A percentile compares a stretch with the other conserved stretches of the same genome.
Conservation (phyloP, 2,797 vertebrate species). For the Oreonectes daqikongensis region DNA sequence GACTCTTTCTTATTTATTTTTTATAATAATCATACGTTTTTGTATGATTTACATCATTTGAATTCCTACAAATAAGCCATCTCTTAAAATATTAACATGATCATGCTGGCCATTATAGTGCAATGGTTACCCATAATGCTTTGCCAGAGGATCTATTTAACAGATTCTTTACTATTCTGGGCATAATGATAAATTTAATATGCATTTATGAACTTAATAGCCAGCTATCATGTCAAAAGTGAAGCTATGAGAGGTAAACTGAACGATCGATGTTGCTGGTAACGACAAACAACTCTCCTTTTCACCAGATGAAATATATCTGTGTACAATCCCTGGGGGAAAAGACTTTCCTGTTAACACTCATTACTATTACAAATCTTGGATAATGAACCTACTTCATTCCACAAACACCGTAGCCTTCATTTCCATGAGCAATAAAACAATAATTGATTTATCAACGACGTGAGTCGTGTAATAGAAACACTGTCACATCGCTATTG, state of each 20-base stretch:
- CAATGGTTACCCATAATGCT: conserved; percentile 12
- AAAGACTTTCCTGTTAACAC: conserved; percentile 36
- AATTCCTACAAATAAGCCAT: background rate
- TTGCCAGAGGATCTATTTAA: background rate
- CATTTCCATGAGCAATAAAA: conserved; percentile 10
- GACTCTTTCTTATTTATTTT: no score
- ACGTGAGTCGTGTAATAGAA: conserved; percentile 9
- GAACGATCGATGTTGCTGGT: conserved; percentile 62
- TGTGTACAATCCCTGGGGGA: conserved; percentile 60
- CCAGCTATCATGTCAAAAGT: conserved; percentile 43
- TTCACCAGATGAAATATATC: conserved; percentile 52
- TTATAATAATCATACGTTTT: no score
- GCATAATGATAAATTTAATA: background rate
- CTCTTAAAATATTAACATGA: background rate
- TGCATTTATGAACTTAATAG: conserved; percentile 8
- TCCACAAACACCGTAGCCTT: background rate
- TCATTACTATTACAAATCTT: background rate
- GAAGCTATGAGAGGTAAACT: conserved; percentile 27
- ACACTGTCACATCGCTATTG: background rate
- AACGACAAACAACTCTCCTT: conserved; percentile 57
- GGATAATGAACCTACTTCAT: conserved; percentile 9
- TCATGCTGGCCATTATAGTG: background rate
- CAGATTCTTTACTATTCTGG: background rate
- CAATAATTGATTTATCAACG: conserved; percentile 20
- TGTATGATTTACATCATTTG: no score